Conservation (phyloP, 2,888 invertebrate species). For the Hipparchia sbordonii region DNA sequence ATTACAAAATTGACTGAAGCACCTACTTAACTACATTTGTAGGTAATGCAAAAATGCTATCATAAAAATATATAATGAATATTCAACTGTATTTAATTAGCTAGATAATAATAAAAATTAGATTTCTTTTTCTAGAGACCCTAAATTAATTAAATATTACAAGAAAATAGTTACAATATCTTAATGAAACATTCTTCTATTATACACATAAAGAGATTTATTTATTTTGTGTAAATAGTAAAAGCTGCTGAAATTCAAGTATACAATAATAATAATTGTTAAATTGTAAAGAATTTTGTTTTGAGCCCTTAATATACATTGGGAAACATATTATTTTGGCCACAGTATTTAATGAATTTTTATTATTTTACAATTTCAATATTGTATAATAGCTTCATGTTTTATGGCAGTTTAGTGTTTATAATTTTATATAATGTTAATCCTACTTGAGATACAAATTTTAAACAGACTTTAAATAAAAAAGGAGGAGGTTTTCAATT, state of each 20-base stretch:
- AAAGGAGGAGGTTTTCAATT: too few relatives aligned
- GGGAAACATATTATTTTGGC: neutral
- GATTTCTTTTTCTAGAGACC: neutral
- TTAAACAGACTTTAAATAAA: too few relatives aligned
- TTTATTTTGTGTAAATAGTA: neutral
- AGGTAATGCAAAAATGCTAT: constrained; percentile 14
- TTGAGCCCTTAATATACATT: neutral
- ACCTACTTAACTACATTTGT: neutral
- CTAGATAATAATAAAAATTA: neutral
- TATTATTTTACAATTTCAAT: neutral
- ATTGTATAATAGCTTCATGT: neutral
- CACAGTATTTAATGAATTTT: neutral
- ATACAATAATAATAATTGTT: neutral
- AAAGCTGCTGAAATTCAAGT: neutral
- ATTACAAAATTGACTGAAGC: constrained; percentile 8
- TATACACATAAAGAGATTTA: neutral
- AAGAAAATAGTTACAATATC: neutral
- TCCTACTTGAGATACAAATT: neutral
- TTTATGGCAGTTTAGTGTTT: neutral
- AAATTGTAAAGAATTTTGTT: neutral
- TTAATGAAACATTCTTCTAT: neutral
- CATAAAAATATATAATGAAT: constrained; percentile 18
- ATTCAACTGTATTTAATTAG: neutral
- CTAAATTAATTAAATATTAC: neutral
- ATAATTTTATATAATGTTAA: neutral